Evolutionary conservation across 2,113 vertebrate genomes (phyloP), one percentile per base, ranked within the genome.

Genomic region (Aythya baeri): DNA sequence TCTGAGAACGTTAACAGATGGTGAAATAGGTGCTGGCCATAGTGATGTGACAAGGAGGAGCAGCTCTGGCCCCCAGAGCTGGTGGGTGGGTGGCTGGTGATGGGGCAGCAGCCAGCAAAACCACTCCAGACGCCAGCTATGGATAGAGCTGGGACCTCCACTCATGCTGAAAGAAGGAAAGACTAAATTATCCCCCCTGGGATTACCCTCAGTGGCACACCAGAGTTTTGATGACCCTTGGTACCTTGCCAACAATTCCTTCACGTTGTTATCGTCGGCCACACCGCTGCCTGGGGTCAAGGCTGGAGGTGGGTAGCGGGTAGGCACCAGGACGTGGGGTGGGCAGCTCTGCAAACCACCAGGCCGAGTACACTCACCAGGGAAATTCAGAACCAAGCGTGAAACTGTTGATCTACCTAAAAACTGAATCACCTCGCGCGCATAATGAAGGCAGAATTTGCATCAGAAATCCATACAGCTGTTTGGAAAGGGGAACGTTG

Each of bases 381-480:
- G 77, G 74, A 67, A 82, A 84, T 88, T 92, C 86, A 90, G 70
- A 92, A 88, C 58, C 57, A 32, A 84, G 77, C 2, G 22, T 1
- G 0, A 63, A 94, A 82, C 2, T 0, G 79, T 38, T 62, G 86
- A 67, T 68, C 86, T 66, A 82, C 86, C 92, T 62, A 82, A 89
- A 89, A 92, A 84, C 50, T 61, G 55, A 96, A 57, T 85, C 77
- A 71, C 91, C 88, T 90, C 17, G 11, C n/a, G 70, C 70, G 70
- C 25, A 91, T 76, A 92, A 94, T 76, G 74, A 84, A 93, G 81
- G 59, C 59, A 86, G 38, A 83, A 93, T 92, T 96, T 96, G 95
- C 92, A 94, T 97, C 79, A 85, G 88, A 94, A 95, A 96, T 89
- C 86, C 93, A 93, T 94, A 94, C 96, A 96, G 93, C 96, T 96